Conservation (phyloP, 2,113 vertebrate species). For the Grallaria varia region DNA sequence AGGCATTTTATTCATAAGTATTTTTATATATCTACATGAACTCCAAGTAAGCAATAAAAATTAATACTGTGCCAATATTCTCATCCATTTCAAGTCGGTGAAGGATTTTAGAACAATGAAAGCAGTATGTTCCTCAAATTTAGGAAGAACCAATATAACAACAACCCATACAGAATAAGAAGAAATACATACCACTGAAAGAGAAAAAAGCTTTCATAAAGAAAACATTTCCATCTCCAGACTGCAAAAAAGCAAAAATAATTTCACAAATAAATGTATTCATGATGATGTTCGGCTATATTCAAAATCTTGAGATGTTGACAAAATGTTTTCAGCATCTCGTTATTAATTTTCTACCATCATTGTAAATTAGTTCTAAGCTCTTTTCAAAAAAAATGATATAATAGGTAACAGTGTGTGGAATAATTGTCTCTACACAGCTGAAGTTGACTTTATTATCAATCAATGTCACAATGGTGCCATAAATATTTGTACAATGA, state of each 20-base stretch:
- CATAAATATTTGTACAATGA: conserved; percentile 22
- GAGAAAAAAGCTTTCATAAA: background rate
- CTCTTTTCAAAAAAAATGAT: background rate
- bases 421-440: background rate
- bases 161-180: background rate
- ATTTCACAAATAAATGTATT: background rate
- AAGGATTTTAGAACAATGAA: background rate
- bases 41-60: background rate
- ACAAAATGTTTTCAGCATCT: background rate
- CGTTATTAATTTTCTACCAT: background rate
- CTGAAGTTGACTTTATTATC: conserved; percentile 14
- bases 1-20: background rate
- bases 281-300: background rate
- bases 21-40: background rate
- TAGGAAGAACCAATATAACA: background rate
- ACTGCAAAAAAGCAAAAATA: background rate
- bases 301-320: background rate
- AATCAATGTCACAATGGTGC: background rate
- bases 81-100: background rate
- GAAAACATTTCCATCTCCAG: background rate
- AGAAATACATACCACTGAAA: background rate
- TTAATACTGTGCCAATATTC: background rate
- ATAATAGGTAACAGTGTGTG: background rate
- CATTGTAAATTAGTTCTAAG: background rate
- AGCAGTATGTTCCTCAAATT: background rate